A percentile compares a stretch with the other conserved stretches of the same genome.
These are phyloP conservation scores for Xestia sexstrigata DNA, from an alignment of 2,888 invertebrate genomes.

Conservation along the genomic window DNA sequence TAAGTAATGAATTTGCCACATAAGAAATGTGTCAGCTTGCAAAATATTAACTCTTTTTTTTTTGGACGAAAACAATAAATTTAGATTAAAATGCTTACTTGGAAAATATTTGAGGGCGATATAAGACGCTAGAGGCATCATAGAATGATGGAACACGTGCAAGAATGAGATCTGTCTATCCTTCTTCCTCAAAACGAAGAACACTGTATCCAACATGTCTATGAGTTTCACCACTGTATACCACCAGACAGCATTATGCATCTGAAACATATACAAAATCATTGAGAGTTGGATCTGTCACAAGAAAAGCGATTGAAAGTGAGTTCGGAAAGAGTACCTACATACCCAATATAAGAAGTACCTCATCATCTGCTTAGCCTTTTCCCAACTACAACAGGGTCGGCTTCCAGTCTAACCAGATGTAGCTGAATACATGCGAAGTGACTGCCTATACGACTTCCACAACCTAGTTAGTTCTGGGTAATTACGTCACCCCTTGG, in stretches of 20 bases:
- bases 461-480: neutral
- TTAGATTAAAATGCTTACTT: constrained; percentile 67
- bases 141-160: constrained; percentile 96
- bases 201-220: constrained; percentile 94
- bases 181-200: constrained; percentile 96
- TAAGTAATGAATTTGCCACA: neutral
- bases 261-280: constrained; percentile 39
- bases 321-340: neutral
- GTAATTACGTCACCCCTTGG: neutral
- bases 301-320: neutral
- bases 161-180: constrained; percentile 94
- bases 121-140: constrained; percentile 88
- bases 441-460: neutral
- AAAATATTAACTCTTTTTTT: neutral
- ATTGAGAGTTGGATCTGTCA: neutral
- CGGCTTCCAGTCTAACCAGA: neutral
- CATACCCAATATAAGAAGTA: neutral
- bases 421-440: neutral
- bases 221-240: constrained; percentile 94
- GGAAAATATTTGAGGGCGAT: constrained; percentile 64
- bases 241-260: constrained; percentile 47
- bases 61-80: neutral
- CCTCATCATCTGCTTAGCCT: neutral
- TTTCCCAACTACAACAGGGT: neutral
- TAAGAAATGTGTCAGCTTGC: neutral